Evolutionary conservation across 2,888 invertebrate genomes (phyloP).

Genomic region (Synergus gifuensis): DNA sequence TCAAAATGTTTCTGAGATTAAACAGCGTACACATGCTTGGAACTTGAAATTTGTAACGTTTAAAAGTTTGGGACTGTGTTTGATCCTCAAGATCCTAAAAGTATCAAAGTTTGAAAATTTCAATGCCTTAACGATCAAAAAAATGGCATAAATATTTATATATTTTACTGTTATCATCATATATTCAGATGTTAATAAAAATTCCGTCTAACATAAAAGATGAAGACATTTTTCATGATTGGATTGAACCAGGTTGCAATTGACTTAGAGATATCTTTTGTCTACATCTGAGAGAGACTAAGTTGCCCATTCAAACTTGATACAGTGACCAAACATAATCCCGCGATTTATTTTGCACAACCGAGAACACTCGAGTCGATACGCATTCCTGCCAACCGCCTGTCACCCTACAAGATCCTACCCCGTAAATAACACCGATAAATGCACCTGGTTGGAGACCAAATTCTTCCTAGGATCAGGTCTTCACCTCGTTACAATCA

Average conservation of each 20-base stretch:
- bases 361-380: constrained; percentile 55
- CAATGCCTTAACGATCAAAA: too few species aligned
- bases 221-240: background rate
- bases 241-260: background rate
- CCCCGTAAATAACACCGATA: constrained; percentile 53
- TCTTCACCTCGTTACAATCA: background rate
- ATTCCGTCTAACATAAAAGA: too few species aligned
- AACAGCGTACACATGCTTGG: background rate
- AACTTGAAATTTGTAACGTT: background rate
- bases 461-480: constrained; percentile 6
- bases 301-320: constrained; percentile 42
- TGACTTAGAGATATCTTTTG: background rate
- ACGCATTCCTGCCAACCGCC: constrained; percentile 31
- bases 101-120: too few species aligned
- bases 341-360: constrained; percentile 61
- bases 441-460: constrained; percentile 45
- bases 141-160: too few species aligned
- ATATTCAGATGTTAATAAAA: too few species aligned
- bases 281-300: background rate
- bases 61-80: background rate
- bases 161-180: too few species aligned
- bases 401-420: background rate
- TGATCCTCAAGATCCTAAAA: background rate
- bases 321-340: constrained; percentile 57
- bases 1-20: background rate